Base-by-base conservation (phyloP, 2,113 vertebrate species). In the Seriola dumerili region DNA sequence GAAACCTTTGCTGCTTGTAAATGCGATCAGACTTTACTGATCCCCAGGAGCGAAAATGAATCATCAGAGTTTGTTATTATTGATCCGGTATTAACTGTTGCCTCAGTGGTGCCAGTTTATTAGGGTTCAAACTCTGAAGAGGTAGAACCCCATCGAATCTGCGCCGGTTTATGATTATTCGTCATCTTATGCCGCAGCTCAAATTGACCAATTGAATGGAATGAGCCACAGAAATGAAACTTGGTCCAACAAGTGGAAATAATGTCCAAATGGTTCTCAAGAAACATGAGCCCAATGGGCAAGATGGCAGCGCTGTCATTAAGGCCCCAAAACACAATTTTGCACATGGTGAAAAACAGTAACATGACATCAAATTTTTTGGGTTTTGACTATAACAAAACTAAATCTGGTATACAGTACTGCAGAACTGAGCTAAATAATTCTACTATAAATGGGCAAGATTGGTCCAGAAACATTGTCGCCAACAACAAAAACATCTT, bases 1-100 rank as follows among this genome's bases (percentile, higher is more conserved):
- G 16, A 72, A 83, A 72, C 19, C 54, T 29, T 14, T 25, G 62
- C 23, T 10, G 25, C n/a, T 55, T 57, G 54, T 12, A 25, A 25
- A 25, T 1, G 11, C 38, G 63, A 48, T 3, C 7, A 48, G 12
- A 46, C 32, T 50, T 40, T 57, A 57, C 52, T 63, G 13, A 58
- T 65, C 44, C 72, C 38, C 25, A 55, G 52, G 54, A 59, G 19
- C 36, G 62, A 62, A 59, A 66, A 25, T 16, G 9, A 40, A 19
- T 64, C 5, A 13, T 13, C 2, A 55, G 5, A 48, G 40, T 34
- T 23, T 25, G 50, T 64, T 7, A 21, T 32, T 44, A 36, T 6
- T 72, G 19, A 36, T 70, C 59, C 38, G n/a, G 14, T 54, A 68
- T 67, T 25, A 72, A 63, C 21, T 48, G 29, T 62, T 44, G 46